Evolutionary conservation across 2,113 vertebrate genomes (phyloP), one percentile per base, ranked within the genome.

Genomic region (Phylloscopus trochiloides): DNA sequence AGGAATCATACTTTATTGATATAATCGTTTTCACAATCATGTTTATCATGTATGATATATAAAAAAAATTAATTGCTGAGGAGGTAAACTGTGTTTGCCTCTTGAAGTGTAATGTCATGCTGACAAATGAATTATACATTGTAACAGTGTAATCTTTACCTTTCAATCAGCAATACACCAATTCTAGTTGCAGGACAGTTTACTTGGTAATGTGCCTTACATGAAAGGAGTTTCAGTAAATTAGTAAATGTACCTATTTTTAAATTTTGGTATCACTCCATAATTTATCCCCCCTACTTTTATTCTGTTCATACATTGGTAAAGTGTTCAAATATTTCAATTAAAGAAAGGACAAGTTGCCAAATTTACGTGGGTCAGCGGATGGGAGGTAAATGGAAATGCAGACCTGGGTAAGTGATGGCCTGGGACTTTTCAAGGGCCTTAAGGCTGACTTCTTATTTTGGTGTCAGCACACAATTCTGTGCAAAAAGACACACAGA

Each of bases 151-250:
- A 66, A 62, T 67, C 36, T 38, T 92, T 92, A 80, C 75, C 94
- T 95, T 92, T 83, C 63, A 71, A 52, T 62, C 54, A 79, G 45
- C 84, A 91, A 76, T 52, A 28, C 7, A 68, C 43, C 17, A 21
- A 4, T 88, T 90, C 58, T 43, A 54, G 14, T 47, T 62, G 19
- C 47, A 62, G 45, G 24, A 26, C 52, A 47, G 25, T 55, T 93
- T 63, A 34, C n/a, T 38, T 75, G 24, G 59, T 80, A 71, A 74
- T 45, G 84, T 96, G 95, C 94, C 96, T 97, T 95, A 54, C n/a
- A 13, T 62, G 32, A 89, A 79, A 61, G n/a, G 3, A 86, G 12
- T 52, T 57, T 75, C 65, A 74, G 25, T 80, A 86, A 63, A 71
- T 74, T n/a, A 26, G 36, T 16, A 68, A 51, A 74, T 66, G 7